A percentile compares a stretch with the other conserved stretches of the same genome.
Conservation (phyloP, 1,140 invertebrate species). For the Apis dorsata region DNA sequence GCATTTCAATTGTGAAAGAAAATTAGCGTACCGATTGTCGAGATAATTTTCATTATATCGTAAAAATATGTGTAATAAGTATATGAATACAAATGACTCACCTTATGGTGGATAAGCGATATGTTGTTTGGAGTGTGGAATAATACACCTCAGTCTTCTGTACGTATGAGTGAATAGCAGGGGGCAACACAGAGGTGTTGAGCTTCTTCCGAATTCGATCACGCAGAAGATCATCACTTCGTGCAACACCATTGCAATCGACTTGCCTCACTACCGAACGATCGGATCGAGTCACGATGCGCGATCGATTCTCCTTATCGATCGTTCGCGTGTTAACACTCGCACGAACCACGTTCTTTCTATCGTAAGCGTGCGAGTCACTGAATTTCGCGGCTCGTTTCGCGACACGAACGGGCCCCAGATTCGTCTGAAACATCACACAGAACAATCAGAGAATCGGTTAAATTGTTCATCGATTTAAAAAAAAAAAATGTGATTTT, state of each 20-base stretch:
- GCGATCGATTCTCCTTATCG: slow-evolving; percentile 23
- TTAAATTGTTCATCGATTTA: neutral
- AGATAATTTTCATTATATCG: neutral
- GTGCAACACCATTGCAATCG: slow-evolving; percentile 67
- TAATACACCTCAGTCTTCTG: slow-evolving; percentile 70
- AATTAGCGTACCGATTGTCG: too few relatives aligned
- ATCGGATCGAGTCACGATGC: slow-evolving; percentile 30
- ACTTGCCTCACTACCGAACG: slow-evolving; percentile 50
- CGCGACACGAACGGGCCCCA: slow-evolving; percentile 3
- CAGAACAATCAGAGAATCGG: neutral
- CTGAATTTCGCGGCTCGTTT: slow-evolving; percentile 30
- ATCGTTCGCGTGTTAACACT: slow-evolving; percentile 21
- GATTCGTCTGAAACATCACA: slow-evolving; percentile 29
- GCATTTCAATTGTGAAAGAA: too few relatives aligned
- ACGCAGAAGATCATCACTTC: slow-evolving; percentile 55
- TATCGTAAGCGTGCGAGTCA: slow-evolving; percentile 23
- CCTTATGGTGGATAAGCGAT: slow-evolving; percentile 74
- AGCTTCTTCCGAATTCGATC: slow-evolving; percentile 52
- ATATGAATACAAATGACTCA: slow-evolving; percentile 26
- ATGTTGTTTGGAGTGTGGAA: slow-evolving; percentile 70
- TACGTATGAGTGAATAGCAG: slow-evolving; percentile 53
- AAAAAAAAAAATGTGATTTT: neutral
- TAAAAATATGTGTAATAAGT: too few relatives aligned
- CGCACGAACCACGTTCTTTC: slow-evolving; percentile 5
- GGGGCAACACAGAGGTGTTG: slow-evolving; percentile 44